Base-by-base conservation (phyloP, 1,140 invertebrate species). In the Eriosoma lanigerum region DNA sequence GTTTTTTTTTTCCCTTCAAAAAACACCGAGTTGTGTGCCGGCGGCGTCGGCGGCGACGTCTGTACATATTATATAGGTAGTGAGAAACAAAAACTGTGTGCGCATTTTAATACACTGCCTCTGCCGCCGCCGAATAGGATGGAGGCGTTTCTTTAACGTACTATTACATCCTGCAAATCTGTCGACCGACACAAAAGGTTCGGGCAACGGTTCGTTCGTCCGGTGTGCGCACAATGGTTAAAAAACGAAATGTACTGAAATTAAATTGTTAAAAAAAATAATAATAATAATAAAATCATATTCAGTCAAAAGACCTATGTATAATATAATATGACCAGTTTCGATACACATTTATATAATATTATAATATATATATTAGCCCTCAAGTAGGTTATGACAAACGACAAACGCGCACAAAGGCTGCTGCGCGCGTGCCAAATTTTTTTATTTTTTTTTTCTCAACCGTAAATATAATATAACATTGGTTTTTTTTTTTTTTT, bases 101-200 rank as follows among this genome's bases (percentile, higher is more conserved):
- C 21, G 29, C 19, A 19, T 62, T 62, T 62, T 19, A 66, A 66
- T 66, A 66, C 32, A 44, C 38, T 13, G 24, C 50, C 46, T 17
- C 52, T 19, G 17, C 60, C 48, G 70, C 70, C 48, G 52, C 19
- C 70, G 70, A 73, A 76, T 52, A 76, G 73, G 73, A 76, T 76
- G 73, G 54, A 76, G 73, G 73, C 73, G 73, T 76, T 76, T 76
- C 73, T 76, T 56, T 76, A 76, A 76, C 73, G 73, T 76, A 76
- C 73, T 76, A 76, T 44, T 76, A 76, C 73, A 76, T 76, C 73
- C 73, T 76, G 73, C 73, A 56, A 76, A 76, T 76, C 73, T 56
- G 73, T 76, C 73, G 73, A 56, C 73, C 73, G 54, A 76, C 73
- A 76, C 73, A 76, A 76, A 76, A 76, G 73, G 73, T 76, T 56